A percentile compares a stretch with the other conserved stretches of the same genome.
These are phyloP conservation scores for Dipodomys stephensi DNA, from an alignment of 2,113 vertebrate species.

Conservation along the genomic window DNA sequence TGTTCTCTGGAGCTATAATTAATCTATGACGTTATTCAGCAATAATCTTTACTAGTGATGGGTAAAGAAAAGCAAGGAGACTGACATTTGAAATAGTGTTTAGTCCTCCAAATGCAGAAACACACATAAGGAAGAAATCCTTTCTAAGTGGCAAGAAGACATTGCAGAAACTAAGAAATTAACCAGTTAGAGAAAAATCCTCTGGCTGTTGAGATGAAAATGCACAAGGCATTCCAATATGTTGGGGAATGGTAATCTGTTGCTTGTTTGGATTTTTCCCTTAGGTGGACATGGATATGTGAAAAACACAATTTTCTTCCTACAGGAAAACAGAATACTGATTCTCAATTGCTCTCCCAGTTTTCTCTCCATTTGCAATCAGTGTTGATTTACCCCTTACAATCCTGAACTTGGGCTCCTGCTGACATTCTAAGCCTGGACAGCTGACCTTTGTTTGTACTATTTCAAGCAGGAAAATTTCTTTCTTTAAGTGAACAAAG, in stretches of 20 bases:
- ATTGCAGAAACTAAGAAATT: background rate
- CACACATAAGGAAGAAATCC: background rate
- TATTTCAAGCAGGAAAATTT: slow-evolving; percentile 30
- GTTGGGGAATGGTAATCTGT: background rate
- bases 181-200: background rate
- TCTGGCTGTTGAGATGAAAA: background rate
- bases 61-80: background rate
- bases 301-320: slow-evolving; percentile 11
- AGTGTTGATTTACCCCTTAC: background rate
- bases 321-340: slow-evolving; percentile 19
- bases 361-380: background rate
- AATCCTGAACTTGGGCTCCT: background rate
- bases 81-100: background rate
- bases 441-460: background rate
- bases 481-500: background rate
- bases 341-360: background rate
- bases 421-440: background rate
- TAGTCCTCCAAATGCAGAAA: background rate
- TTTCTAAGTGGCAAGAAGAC: background rate
- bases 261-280: background rate
- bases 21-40: background rate
- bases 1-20: background rate
- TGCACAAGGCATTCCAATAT: background rate
- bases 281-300: background rate
- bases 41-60: background rate